A percentile compares a stretch with the other conserved stretches of the same genome.
Conservation (phyloP, 2,888 invertebrate species). For the Nomada ruficornis region DNA sequence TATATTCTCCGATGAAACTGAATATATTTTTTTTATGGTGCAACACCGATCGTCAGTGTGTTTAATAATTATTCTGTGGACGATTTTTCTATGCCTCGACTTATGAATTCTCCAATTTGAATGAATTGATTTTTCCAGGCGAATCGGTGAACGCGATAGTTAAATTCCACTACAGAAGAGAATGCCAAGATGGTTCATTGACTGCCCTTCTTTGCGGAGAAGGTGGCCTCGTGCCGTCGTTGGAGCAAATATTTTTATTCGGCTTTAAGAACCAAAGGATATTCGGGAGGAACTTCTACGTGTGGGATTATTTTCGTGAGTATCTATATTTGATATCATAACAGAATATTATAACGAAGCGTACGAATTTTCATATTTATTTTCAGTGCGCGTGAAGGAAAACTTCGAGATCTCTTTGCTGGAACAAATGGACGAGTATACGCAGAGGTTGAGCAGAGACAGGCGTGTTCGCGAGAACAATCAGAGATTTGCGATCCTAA, state of each 20-base stretch:
- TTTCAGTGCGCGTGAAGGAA: constrained; percentile 90
- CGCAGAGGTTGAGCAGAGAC: constrained; percentile 79
- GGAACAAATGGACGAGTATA: constrained; percentile 86
- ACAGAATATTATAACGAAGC: background rate
- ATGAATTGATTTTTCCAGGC: constrained; percentile 84
- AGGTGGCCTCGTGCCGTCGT: constrained; percentile 95
- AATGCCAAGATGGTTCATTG: constrained; percentile 92
- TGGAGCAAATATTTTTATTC: constrained; percentile 97
- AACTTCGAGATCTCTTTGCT: constrained; percentile 91
- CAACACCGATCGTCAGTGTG: too few relatives aligned
- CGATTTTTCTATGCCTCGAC: too few relatives aligned
- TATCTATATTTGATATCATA: constrained; percentile 46
- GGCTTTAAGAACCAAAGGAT: constrained; percentile 97
- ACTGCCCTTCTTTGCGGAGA: constrained; percentile 98
- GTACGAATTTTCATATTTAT: background rate
- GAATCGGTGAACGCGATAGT: constrained; percentile 99
- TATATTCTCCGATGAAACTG: too few relatives aligned
- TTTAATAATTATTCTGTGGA: too few relatives aligned
- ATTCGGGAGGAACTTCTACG: constrained; percentile 96
- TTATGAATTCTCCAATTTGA: too few relatives aligned
- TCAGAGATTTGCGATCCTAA: constrained; percentile 88
- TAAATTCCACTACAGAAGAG: constrained; percentile 96
- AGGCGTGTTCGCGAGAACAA: constrained; percentile 78
- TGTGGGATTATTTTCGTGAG: constrained; percentile 99
- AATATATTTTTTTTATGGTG: too few relatives aligned